Conservation (phyloP, 2,113 vertebrate genomes). For the Phyllostomus discolor region DNA sequence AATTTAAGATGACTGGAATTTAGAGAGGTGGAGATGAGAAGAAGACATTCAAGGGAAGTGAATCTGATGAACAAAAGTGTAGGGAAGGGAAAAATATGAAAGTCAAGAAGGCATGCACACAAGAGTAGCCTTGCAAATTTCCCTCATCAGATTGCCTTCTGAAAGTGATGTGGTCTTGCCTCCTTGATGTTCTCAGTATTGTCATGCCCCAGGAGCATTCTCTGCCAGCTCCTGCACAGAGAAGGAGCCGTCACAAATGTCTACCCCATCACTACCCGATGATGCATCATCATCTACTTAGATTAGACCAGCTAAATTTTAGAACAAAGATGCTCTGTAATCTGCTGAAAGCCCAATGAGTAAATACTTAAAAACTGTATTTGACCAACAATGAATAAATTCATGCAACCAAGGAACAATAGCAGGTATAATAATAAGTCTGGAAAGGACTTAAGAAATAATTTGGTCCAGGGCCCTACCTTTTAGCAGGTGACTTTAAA, state of each 20-base stretch:
- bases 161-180: background rate
- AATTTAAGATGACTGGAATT: background rate
- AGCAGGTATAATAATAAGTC: background rate
- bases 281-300: background rate
- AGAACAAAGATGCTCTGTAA: background rate
- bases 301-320: background rate
- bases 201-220: background rate
- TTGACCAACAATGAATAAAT: background rate
- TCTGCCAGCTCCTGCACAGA: background rate
- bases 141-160: background rate
- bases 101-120: background rate
- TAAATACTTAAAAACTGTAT: background rate
- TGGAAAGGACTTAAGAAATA: background rate
- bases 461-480: background rate
- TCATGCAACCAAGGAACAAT: background rate
- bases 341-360: background rate
- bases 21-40: background rate
- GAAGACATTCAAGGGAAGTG: background rate
- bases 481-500: background rate
- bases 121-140: background rate
- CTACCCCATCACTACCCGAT: background rate
- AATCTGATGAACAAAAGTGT: background rate
- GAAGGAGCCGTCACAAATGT: background rate
- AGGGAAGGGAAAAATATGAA: background rate
- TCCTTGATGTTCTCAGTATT: background rate